Base-by-base conservation (phyloP, 1,140 invertebrate species). In the Heliconius hewitsoni region DNA sequence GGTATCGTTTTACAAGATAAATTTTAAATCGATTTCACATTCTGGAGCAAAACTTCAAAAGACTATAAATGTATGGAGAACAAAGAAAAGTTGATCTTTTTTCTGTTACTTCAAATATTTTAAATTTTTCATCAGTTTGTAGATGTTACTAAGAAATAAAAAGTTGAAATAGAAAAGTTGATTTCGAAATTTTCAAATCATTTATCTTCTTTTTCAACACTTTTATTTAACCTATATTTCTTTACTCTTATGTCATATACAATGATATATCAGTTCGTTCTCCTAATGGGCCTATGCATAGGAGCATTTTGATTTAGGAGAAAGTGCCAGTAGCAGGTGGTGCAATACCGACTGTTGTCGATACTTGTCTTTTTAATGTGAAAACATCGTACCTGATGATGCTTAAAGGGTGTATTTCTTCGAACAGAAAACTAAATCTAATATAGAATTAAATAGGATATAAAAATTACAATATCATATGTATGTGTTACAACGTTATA, bases 1-100 rank as follows among this genome's bases (percentile, higher is more conserved):
- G 60, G 46, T 76, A 70, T 70, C n/a, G 39, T 42, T 0, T 76
- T 75, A 75, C 74, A 66, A 30, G 30, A 66, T 66, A 30, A 30
- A 30, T 66, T 66, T 30, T 13, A 66, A 66, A 66, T 66, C 27
- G 60, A 66, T 27, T 11, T 30, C 4, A 30, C 6, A 66, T 57
- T 23, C 55, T 30, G 60, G 27, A 66, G 60, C 23, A 30, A 13
- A 0, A 66, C 60, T 66, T 66, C 60, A 66, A 66, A 66, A 27
- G 60, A 66, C 13, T 27, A 66, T 30, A 30, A 30, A 3, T 30
- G 27, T 16, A 30, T 30, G 27, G 11, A 66, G 27, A 66, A 66
- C 27, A 66, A 66, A 66, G 23, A 27, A 66, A 30, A 23, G 23
- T 19, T 23, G 55, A 1, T 3, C 30, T 1, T 57, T 55, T 57